These are phyloP conservation scores for Acrocyrtus sp. DNA, from an alignment of 2,888 invertebrate species.

Conservation along the genomic window DNA sequence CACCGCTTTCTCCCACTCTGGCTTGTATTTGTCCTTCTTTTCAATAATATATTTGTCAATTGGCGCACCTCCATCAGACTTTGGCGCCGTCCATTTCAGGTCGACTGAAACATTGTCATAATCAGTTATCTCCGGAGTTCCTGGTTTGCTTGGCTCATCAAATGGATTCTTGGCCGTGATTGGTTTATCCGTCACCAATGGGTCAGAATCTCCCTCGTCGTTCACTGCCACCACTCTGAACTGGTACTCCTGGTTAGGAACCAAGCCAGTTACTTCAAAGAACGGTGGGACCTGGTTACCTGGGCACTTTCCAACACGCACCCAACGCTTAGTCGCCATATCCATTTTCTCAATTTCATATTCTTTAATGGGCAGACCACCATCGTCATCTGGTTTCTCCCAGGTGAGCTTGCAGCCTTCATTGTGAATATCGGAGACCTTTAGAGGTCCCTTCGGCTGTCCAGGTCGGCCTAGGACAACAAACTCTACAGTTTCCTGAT, in stretches of 20 bases:
- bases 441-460: conserved; percentile 89
- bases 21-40: conserved; percentile 82
- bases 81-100: conserved; percentile 88
- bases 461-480: conserved; percentile 75
- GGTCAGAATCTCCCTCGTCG: conserved; percentile 97
- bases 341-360: conserved; percentile 96
- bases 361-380: conserved; percentile 91
- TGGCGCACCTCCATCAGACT: conserved; percentile 88
- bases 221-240: conserved; percentile 79
- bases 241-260: conserved; percentile 87
- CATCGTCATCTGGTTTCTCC: conserved; percentile 97
- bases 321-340: conserved; percentile 89
- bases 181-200: conserved; percentile 90
- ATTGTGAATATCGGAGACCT: conserved; percentile 88
- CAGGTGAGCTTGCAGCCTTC: conserved; percentile 92
- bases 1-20: conserved; percentile 89
- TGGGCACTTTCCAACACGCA: conserved; percentile 86
- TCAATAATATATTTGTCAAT: conserved; percentile 93
- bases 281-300: conserved; percentile 87
- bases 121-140: conserved; percentile 89
- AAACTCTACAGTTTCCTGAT: conserved; percentile 90
- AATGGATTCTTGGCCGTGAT: conserved; percentile 96
- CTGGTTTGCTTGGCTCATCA: conserved; percentile 86
- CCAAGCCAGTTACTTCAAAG: conserved; percentile 87
- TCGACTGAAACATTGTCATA: conserved; percentile 94